These are phyloP conservation scores for Nyctibius bracteatus DNA, from an alignment of 2,113 vertebrate genomes.

Conservation along the genomic window DNA sequence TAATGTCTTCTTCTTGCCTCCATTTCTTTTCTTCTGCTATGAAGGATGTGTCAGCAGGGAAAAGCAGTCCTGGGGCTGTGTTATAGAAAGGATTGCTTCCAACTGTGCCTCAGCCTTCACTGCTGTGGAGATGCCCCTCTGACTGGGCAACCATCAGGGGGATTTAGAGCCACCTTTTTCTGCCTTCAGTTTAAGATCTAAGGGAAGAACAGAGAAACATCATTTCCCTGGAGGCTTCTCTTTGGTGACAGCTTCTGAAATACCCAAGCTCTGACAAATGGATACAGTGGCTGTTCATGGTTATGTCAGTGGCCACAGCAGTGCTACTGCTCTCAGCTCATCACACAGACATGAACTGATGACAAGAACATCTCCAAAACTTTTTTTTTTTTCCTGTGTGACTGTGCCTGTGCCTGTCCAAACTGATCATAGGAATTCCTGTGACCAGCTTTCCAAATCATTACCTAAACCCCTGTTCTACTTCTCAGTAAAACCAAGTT, in stretches of 20 bases:
- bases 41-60: neutral
- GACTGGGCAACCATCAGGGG: neutral
- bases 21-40: neutral
- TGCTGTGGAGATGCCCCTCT: neutral
- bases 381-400: fast-evolving
- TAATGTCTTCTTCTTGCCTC: neutral
- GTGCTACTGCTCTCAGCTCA: neutral
- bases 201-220: neutral
- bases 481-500: neutral
- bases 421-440: neutral
- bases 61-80: neutral
- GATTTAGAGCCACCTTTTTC: neutral
- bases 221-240: neutral
- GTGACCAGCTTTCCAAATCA: neutral
- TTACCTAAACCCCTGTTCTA: neutral
- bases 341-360: fast-evolving
- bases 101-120: neutral
- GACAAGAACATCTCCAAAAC: neutral
- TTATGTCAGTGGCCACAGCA: neutral
- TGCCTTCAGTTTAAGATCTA: neutral
- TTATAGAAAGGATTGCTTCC: neutral
- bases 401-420: neutral
- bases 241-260: neutral
- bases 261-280: neutral
- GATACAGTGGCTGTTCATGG: neutral